Percentiles rank a stretch among this genome's conserved stretches.
Conservation (phyloP, 2,888 invertebrate genomes). For the Icerya purchasi region DNA sequence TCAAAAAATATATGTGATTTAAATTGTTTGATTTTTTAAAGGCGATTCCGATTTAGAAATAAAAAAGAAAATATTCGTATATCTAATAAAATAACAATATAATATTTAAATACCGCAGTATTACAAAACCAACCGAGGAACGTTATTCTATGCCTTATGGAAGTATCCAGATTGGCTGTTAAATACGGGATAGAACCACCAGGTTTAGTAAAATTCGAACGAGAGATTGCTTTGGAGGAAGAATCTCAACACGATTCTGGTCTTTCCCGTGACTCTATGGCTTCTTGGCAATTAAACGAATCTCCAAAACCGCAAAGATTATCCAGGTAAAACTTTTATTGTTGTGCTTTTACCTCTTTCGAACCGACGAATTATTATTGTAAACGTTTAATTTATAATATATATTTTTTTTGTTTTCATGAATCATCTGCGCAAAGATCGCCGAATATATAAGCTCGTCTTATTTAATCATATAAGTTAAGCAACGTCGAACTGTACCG, state of each 20-base stretch:
- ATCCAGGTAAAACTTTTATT: constrained; percentile 22
- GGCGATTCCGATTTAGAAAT: too few species aligned
- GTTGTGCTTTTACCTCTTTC: not conserved
- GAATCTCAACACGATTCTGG: constrained; percentile 23
- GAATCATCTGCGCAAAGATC: not conserved
- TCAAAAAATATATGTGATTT: too few species aligned
- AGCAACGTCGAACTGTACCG: too few species aligned
- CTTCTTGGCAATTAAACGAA: constrained; percentile 35
- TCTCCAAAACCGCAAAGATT: constrained; percentile 30
- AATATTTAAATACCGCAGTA: constrained; percentile 31
- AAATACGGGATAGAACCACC: constrained; percentile 62
- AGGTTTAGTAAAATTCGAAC: constrained; percentile 56
- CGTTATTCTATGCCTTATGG: constrained; percentile 63
- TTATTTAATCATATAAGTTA: not conserved
- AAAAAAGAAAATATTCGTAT: too few species aligned
- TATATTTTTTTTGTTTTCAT: not conserved
- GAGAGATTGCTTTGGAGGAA: constrained; percentile 61
- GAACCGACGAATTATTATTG: not conserved
- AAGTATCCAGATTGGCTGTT: constrained; percentile 60
- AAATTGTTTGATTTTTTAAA: too few species aligned
- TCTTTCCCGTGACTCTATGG: constrained; percentile 5
- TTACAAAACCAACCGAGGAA: constrained; percentile 63
- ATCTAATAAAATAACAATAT: too few species aligned
- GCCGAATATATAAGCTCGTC: not conserved
- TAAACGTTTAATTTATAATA: not conserved